Percentiles rank a stretch among this genome's conserved stretches.
Conservation (phyloP, 2,113 vertebrate genomes). For the Burhinus oedicnemus region DNA sequence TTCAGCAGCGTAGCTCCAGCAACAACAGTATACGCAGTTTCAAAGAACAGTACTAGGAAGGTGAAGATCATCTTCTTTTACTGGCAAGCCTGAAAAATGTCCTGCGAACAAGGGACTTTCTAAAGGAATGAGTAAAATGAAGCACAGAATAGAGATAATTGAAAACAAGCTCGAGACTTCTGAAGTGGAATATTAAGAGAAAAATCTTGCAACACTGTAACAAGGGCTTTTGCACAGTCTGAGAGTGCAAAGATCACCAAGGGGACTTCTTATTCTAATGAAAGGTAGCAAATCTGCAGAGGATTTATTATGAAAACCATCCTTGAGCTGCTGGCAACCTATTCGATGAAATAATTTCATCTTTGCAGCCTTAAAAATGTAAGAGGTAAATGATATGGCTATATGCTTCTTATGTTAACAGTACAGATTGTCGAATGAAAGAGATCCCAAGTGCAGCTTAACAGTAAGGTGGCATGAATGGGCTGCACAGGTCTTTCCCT, state of each 20-base stretch:
- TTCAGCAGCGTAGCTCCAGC: background rate
- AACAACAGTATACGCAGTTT: background rate
- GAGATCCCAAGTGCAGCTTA: background rate
- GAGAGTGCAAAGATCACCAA: background rate
- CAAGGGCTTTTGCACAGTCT: background rate
- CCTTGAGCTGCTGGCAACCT: background rate
- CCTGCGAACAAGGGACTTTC: background rate
- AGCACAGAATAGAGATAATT: background rate
- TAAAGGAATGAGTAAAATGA: background rate
- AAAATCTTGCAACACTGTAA: background rate
- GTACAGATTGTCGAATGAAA: background rate
- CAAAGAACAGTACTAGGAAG: background rate
- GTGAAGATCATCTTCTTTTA: background rate
- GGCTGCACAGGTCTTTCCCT: background rate
- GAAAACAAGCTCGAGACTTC: background rate
- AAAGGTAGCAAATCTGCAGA: background rate
- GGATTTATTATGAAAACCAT: background rate
- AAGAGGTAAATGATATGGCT: background rate
- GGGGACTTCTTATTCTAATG: background rate
- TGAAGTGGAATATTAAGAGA: background rate
- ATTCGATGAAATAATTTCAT: background rate
- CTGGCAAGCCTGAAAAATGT: background rate
- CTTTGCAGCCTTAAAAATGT: background rate
- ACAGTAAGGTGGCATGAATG: background rate
- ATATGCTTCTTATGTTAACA: background rate